Evolutionary conservation across 2,797 vertebrate species (phyloP).

Genomic region (Propithecus deckenii): DNA sequence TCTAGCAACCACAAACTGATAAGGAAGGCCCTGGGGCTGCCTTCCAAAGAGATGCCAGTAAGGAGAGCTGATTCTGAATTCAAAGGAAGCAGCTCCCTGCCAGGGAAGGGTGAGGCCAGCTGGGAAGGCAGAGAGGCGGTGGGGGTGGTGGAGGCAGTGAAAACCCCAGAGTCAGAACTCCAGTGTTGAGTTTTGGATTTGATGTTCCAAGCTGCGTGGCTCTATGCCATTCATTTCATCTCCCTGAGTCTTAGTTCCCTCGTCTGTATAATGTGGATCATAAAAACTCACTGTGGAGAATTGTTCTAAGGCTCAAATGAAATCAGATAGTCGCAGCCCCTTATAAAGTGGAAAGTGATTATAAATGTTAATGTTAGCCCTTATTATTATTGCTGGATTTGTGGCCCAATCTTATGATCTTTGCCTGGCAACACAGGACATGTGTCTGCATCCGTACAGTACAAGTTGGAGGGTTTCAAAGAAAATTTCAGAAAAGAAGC

Average conservation of each 20-base stretch:
- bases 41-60: slow-evolving; percentile 41
- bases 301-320: neutral
- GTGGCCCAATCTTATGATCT: neutral
- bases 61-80: slow-evolving; percentile 30
- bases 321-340: neutral
- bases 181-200: neutral
- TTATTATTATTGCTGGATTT: neutral
- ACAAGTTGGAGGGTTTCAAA: neutral
- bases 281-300: neutral
- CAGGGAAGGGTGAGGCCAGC: neutral
- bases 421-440: neutral
- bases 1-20: slow-evolving; percentile 51
- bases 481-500: neutral
- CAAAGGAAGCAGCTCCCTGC: neutral
- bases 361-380: neutral
- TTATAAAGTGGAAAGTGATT: neutral
- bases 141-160: accelerated
- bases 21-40: slow-evolving; percentile 67
- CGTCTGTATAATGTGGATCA: neutral
- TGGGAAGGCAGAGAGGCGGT: neutral
- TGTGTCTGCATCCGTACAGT: neutral
- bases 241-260: neutral
- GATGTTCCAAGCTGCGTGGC: neutral
- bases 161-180: neutral
- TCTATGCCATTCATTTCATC: neutral